Conservation (phyloP, 2,113 vertebrate genomes). For the Erinaceus europaeus region DNA sequence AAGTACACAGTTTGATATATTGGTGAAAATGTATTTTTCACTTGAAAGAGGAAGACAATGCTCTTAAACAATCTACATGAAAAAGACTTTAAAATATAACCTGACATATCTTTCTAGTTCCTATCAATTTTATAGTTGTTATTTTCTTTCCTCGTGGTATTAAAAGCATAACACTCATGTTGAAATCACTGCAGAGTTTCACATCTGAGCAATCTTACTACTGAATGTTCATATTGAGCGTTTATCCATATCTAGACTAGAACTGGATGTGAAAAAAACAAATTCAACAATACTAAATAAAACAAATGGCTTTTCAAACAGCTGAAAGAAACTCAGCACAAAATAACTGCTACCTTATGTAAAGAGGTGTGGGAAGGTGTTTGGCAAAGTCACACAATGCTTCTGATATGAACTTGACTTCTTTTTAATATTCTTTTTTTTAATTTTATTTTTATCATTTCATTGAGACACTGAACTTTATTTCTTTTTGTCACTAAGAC, state of each 20-base stretch:
- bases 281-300: neutral
- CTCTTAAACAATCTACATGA: too few relatives aligned
- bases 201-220: neutral
- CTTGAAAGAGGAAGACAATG: constrained; percentile 35
- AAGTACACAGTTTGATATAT: neutral
- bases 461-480: too few relatives aligned
- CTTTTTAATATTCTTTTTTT: too few relatives aligned
- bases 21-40: neutral
- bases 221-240: neutral
- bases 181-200: neutral
- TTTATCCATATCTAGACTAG: neutral
- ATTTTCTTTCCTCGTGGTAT: neutral
- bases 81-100: neutral
- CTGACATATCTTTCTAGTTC: neutral
- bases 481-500: neutral
- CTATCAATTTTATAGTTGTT: neutral
- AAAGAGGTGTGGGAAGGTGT: neutral
- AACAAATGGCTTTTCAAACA: constrained; percentile 8
- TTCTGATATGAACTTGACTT: constrained; percentile 11
- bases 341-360: neutral
- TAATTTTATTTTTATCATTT: too few relatives aligned
- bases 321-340: constrained; percentile 27
- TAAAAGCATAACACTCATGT: constrained; percentile 27
- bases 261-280: neutral
- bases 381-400: neutral